Evolutionary conservation across 2,888 invertebrate genomes (phyloP).

Genomic region (Schizotus pectinicornis): DNA sequence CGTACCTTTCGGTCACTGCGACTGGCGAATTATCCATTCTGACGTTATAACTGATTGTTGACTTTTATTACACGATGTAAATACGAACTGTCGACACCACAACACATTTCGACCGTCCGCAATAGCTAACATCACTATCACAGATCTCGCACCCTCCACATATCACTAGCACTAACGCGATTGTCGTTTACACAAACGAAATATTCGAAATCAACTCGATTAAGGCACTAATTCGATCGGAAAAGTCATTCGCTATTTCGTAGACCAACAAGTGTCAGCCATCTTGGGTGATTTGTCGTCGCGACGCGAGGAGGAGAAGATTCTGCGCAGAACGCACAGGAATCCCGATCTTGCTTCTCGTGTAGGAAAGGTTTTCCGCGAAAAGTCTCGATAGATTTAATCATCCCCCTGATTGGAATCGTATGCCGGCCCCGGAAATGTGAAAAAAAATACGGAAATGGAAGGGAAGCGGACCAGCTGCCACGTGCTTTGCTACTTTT

Average conservation of each 20-base stretch:
- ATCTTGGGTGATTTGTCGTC: constrained; percentile 46
- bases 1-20: constrained; percentile 48
- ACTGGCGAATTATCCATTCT: constrained; percentile 51
- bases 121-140: constrained; percentile 48
- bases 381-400: no score
- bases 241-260: constrained; percentile 46
- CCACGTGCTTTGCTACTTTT: no score
- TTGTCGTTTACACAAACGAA: constrained; percentile 32
- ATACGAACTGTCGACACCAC: constrained; percentile 47
- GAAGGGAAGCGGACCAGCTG: no score
- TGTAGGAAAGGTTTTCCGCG: no score
- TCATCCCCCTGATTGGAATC: no score
- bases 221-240: constrained; percentile 49
- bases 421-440: no score
- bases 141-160: constrained; percentile 16
- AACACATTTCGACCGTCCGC: constrained; percentile 50
- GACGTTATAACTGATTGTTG: constrained; percentile 15
- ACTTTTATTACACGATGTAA: constrained; percentile 37
- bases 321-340: not conserved
- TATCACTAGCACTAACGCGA: constrained; percentile 27
- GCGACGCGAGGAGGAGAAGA: not conserved
- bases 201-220: constrained; percentile 39
- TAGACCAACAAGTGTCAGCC: constrained; percentile 59
- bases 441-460: no score
- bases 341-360: no score